phyloP scores from a whole-genome alignment of 2,888 invertebrate species.

The Lydus trimaculatus region DNA sequence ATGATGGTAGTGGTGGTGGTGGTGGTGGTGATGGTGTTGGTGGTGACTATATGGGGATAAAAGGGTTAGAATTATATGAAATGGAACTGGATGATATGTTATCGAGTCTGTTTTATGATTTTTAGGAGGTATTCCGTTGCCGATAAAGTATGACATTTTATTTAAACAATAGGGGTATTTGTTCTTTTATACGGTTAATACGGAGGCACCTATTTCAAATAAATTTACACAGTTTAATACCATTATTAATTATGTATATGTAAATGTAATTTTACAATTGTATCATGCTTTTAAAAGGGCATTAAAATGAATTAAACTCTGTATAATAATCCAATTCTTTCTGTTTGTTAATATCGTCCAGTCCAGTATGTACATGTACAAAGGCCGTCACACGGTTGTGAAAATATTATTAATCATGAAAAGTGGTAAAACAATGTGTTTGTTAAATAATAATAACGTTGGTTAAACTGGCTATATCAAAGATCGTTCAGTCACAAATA shows the following conservation, averaged over 20 bases:
- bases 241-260: not conserved
- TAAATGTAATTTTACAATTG: constrained; percentile 20
- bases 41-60: not conserved
- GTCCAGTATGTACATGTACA: constrained; percentile 41
- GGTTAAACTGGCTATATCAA: not conserved
- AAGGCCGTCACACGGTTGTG: constrained; percentile 46
- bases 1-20: not conserved
- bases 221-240: not conserved
- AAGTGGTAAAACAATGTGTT: constrained; percentile 46
- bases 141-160: not conserved
- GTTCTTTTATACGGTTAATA: not conserved
- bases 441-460: constrained; percentile 27
- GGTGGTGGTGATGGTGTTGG: not conserved
- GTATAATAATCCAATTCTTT: constrained; percentile 49
- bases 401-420: constrained; percentile 51
- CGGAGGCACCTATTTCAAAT: not conserved
- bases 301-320: constrained; percentile 46
- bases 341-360: constrained; percentile 39
- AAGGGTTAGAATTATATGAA: not conserved
- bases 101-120: constrained; percentile 1
- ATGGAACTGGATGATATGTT: constrained; percentile 1
- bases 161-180: not conserved
- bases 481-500: not conserved
- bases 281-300: constrained; percentile 47
- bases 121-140: not conserved